Base-by-base conservation (phyloP, 1,140 invertebrate species). In the Calephelis virginiensis region DNA sequence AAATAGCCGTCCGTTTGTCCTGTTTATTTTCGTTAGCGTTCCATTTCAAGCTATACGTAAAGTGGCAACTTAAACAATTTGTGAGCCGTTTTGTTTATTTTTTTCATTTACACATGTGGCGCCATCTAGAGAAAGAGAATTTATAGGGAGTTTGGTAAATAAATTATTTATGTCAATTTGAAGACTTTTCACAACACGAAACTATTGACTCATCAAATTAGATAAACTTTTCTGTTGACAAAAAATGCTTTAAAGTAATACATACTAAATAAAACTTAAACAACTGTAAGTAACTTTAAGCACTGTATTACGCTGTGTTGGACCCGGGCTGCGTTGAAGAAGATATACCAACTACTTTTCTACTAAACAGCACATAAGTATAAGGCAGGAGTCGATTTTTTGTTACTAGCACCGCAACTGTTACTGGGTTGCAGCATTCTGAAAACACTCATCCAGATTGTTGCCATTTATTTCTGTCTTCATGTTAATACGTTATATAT, bases 11-110 rank as follows among this genome's bases (percentile, higher is more conserved):
- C 12, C 37, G 66, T 64, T 53, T 69, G 63, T 69, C 63, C 43
- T 60, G 70, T 71, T 71, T 71, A 71, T 71, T 71, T 71, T 67
- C 53, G 70, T 71, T 61, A 63, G 63, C 66, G 65, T 64, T 17
- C 69, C 66, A 59, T 64, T 69, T 69, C 47, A 53, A 49, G 56
- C 56, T 37, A 28, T 38, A 47, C 56, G 68, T 48, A 60, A 65
- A 69, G 63, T 69, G 63, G 68, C 37, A 45, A 47, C 43, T 53
- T 46, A 61, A 69, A 69, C 68, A 43, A 62, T 61, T 17, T 7
- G 53, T 67, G 49, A 47, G 61, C 9, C 45, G 40, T 62, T 45
- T 56, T 61, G 61, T 69, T 69, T 69, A 53, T 38, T 67, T 48
- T 50, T 46, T 37, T 50, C 47, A 67, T 71, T 68, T 65, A 63